These are phyloP conservation scores for Allacma fusca DNA, from an alignment of 2,888 invertebrate species.

Conservation along the genomic window DNA sequence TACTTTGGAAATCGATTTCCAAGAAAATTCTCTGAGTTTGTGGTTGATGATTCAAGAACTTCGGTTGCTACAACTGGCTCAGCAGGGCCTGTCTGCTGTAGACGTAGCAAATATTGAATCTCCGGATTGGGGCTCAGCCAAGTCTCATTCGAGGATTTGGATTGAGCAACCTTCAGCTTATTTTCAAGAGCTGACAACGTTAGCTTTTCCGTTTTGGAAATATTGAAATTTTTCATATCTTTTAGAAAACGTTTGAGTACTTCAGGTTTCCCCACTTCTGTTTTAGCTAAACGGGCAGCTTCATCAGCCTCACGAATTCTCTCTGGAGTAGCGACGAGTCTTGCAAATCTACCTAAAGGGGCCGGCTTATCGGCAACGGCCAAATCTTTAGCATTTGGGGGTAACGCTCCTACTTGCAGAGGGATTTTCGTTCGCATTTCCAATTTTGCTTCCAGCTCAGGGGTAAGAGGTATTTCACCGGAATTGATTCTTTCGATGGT, in stretches of 20 bases:
- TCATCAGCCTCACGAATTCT: constrained; percentile 28
- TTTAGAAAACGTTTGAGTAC: not conserved
- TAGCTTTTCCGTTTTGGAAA: constrained; percentile 38
- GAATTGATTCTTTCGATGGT: constrained; percentile 48
- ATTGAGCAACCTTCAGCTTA: constrained; percentile 30
- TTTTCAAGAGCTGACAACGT: constrained; percentile 54
- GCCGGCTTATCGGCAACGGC: constrained; percentile 7
- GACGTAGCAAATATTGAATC: constrained; percentile 48
- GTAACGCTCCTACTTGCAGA: constrained; percentile 42
- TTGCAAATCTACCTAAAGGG: constrained; percentile 50
- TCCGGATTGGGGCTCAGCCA: constrained; percentile 34
- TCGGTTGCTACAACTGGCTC: not conserved
- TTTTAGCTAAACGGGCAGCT: constrained; percentile 1
- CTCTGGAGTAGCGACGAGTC: constrained; percentile 46
- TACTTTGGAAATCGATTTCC: constrained; percentile 40
- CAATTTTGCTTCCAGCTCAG: constrained; percentile 52
- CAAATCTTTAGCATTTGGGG: not conserved
- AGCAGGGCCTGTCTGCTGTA: constrained; percentile 23
- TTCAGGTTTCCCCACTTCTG: constrained; percentile 39
- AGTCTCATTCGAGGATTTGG: not conserved
- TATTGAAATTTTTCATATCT: constrained; percentile 44
- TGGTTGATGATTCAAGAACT: not conserved
- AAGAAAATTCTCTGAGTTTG: not conserved
- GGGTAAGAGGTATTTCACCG: constrained; percentile 52
- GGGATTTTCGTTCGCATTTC: constrained; percentile 55